These are phyloP conservation scores for Oryctes rhinoceros DNA, from an alignment of 1,140 invertebrate genomes.

Conservation along the genomic window DNA sequence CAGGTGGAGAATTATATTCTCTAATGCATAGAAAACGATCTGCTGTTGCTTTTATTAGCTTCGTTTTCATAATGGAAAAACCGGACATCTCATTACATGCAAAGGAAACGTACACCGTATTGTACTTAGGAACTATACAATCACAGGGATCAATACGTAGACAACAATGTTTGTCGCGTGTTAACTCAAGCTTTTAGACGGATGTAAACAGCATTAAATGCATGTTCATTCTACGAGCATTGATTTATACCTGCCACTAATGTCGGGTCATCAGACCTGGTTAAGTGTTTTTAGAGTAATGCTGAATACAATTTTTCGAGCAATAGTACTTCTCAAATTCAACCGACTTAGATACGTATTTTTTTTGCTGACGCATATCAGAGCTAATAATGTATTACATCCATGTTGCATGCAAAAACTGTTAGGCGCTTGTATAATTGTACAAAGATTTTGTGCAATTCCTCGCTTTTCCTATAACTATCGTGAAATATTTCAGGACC, in stretches of 20 bases:
- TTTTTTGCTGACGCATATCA: too few species aligned
- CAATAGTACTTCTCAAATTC: too few species aligned
- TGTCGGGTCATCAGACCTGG: conserved; percentile 37
- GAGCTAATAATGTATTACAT: too few species aligned
- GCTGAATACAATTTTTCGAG: background rate
- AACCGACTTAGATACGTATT: too few species aligned
- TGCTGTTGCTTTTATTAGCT: background rate
- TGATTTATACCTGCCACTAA: conserved; percentile 39
- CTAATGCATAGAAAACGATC: background rate
- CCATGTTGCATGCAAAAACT: too few species aligned
- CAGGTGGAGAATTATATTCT: background rate
- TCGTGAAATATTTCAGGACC: too few species aligned
- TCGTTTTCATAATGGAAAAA: conserved; percentile 33
- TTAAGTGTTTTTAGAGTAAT: conserved; percentile 18
- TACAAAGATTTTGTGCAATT: too few species aligned
- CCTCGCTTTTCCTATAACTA: too few species aligned
- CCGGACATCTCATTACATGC: conserved; percentile 26
- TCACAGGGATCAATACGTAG: conserved; percentile 43
- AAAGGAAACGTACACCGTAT: background rate
- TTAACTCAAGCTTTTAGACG: conserved; percentile 35
- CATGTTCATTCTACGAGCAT: conserved; percentile 41
- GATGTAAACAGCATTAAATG: conserved; percentile 44
- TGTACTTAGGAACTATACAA: conserved; percentile 19
- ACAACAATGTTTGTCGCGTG: conserved; percentile 41
- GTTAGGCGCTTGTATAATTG: too few species aligned